Base-by-base conservation (phyloP, 2,113 vertebrate genomes). In the Urocitellus parryii region DNA sequence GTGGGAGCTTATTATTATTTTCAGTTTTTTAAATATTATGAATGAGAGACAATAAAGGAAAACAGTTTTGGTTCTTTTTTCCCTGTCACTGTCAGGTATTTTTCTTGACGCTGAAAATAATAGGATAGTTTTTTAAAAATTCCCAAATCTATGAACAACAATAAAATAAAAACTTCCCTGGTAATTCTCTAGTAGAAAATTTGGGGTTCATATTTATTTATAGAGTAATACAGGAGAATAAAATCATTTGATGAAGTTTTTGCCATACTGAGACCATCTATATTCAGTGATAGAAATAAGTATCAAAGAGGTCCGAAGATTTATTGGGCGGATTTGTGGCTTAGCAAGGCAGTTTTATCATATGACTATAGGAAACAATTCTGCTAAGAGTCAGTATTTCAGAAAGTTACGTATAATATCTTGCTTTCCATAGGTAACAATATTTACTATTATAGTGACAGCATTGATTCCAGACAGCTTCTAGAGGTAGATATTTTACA, bases 71-170 rank as follows among this genome's bases (percentile, higher is more conserved):
- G 45, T 45, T 45, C 45, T 68, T 10, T 92, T 53, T 29, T 77
- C 65, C 51, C 12, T 53, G 32, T 25, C n/a, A 51, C 45, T 73
- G 18, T 18, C n/a, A 73, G 48, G 39, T 77, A 27, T n/a, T 32
- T 25, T 79, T 79, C 34, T 91, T 96, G 56, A 88, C 63, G 79
- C 58, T 89, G 74, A 94, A 92, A 85, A 81, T 77, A 82, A 90
- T 13, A 39, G 24, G 18, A 6, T 67, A 65, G 16, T 77, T 82
- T 45, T 72, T 82, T 37, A n/a, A 45, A 90, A 73, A 45, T 18
- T 39, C 1, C 29, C 51, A 16, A 53, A 53, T 80, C 24, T 20
- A 95, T 56, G 53, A 93, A 58, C 48, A 73, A 13, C 24, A 86
- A 45, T 39, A 53, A 91, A 61, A 67, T 12, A 63, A 8, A 77